Evolutionary conservation across 2,113 vertebrate genomes (phyloP).

Genomic region (Lepus europaeus): DNA sequence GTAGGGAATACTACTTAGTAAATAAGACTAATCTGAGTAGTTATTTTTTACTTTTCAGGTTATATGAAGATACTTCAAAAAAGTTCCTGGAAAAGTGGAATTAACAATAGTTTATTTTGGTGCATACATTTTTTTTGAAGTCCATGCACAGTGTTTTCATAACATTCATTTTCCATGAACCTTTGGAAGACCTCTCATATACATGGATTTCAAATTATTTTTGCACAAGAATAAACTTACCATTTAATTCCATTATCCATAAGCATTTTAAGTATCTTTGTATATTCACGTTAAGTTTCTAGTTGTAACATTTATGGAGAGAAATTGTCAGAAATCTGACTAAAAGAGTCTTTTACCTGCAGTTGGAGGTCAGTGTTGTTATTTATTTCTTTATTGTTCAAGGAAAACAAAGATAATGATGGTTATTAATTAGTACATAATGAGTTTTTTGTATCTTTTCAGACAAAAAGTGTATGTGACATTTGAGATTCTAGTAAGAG

Average conservation of each 20-base stretch:
- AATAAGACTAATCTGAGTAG: constrained; percentile 39
- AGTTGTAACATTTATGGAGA: not conserved
- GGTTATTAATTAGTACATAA: not conserved
- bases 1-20: constrained; percentile 19
- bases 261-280: too few relatives aligned
- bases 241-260: too few relatives aligned
- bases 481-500: constrained; percentile 52
- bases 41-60: constrained; percentile 4
- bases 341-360: not conserved
- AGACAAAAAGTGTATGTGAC: not conserved
- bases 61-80: not conserved
- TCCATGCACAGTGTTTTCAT: too few relatives aligned
- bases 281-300: constrained; percentile 65
- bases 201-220: too few relatives aligned
- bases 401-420: not conserved
- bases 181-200: too few relatives aligned
- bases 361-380: not conserved
- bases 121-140: too few relatives aligned
- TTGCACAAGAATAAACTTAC: too few relatives aligned
- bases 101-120: too few relatives aligned
- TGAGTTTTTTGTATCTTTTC: constrained; percentile 14
- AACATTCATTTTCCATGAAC: too few relatives aligned
- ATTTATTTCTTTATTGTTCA: constrained; percentile 50
- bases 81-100: too few relatives aligned
- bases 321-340: constrained; percentile 55